Conservation (phyloP, 2,888 invertebrate genomes). For the Polydesmus complanatus region DNA sequence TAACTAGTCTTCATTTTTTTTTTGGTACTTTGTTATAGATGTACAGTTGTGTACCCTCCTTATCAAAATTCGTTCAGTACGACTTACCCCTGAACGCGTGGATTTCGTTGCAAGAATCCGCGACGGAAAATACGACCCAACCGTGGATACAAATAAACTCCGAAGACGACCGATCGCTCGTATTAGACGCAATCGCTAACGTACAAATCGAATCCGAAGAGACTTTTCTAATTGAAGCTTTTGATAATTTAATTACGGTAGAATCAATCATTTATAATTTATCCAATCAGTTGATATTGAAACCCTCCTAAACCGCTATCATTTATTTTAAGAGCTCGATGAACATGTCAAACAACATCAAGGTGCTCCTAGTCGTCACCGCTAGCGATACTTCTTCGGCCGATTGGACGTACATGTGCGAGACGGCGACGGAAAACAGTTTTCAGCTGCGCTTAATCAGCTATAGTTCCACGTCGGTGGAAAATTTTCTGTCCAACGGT, state of each 20-base stretch:
- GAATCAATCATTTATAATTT: not conserved
- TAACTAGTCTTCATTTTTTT: too few species aligned
- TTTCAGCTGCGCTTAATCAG: not conserved
- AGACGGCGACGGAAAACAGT: not conserved
- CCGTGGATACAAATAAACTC: not conserved
- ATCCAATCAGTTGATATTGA: too few species aligned
- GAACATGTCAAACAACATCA: not conserved
- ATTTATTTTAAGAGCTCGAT: too few species aligned
- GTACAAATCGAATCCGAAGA: not conserved
- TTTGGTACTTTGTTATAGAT: too few species aligned
- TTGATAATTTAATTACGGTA: not conserved
- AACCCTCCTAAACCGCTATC: too few species aligned
- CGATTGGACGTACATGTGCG: not conserved
- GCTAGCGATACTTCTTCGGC: not conserved
- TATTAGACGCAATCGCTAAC: not conserved
- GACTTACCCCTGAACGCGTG: not conserved
- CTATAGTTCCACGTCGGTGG: not conserved
- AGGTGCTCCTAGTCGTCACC: not conserved
- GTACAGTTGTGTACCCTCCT: not conserved
- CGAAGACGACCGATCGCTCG: not conserved
- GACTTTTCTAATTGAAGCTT: not conserved
- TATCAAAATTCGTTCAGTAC: not conserved
- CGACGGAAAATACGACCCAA: not conserved
- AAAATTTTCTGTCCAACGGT: not conserved
- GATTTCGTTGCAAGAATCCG: not conserved